phyloP scores from a whole-genome alignment of 2,888 invertebrate genomes.

The Yponomeuta evonymella region DNA sequence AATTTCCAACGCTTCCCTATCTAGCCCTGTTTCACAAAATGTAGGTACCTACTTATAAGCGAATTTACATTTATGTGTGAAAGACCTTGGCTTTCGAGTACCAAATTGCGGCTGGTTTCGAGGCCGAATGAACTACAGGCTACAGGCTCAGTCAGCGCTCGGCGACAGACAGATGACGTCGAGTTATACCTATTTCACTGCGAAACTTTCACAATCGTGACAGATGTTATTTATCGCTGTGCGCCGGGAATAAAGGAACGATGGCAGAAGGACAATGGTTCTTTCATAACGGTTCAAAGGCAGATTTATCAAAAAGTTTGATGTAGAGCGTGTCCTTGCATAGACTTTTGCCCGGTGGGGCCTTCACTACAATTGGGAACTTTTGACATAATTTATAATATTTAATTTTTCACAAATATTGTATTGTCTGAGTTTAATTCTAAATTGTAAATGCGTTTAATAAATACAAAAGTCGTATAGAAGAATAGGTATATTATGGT shows the following conservation, averaged over 20 bases:
- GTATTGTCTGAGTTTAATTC: too few relatives aligned
- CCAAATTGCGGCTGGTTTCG: background rate
- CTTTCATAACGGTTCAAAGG: background rate
- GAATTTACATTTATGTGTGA: background rate
- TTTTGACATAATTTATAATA: too few relatives aligned
- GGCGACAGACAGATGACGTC: slow-evolving; percentile 3
- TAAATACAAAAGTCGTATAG: too few relatives aligned
- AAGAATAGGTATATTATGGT: too few relatives aligned
- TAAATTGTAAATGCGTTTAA: too few relatives aligned
- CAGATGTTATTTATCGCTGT: slow-evolving; percentile 36
- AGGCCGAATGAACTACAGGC: slow-evolving; percentile 7
- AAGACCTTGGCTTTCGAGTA: background rate
- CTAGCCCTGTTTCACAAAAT: background rate
- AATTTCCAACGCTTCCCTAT: too few relatives aligned
- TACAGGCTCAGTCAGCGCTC: slow-evolving; percentile 2
- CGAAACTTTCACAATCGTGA: slow-evolving; percentile 19
- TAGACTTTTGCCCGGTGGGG: too few relatives aligned
- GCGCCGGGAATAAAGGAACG: background rate
- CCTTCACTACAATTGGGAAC: too few relatives aligned
- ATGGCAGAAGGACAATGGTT: background rate
- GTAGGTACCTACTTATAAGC: background rate
- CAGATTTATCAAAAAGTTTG: too few relatives aligned
- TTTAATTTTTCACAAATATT: too few relatives aligned
- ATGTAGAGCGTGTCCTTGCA: too few relatives aligned
- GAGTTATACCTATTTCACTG: slow-evolving; percentile 10